Evolutionary conservation across 2,888 invertebrate genomes (phyloP), one percentile per base, ranked within the genome.

Genomic region (Melinopterus prodromus): DNA sequence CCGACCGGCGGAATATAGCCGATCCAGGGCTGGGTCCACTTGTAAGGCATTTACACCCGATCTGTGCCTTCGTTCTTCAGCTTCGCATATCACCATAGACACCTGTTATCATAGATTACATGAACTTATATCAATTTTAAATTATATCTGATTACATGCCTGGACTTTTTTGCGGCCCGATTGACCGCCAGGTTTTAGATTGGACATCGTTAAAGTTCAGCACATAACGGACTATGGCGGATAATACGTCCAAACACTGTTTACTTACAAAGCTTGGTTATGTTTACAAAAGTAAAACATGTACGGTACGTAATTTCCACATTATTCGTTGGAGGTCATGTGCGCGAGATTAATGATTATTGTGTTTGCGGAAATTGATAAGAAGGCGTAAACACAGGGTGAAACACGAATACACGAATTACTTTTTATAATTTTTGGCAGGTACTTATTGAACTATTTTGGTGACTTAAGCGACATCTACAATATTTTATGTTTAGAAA

Each of bases 61-160:
- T 88, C 98, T 93, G 90, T 99, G 99, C 85, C 95, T 93, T 84
- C 95, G 93, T 91, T 99, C 99, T 86, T 97, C 96, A 88, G 98
- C 97, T 90, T 98, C 98, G 85, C 99, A 95, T 87, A 99, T 98
- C 81, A 99, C 98, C 93, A 98, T 99, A 83, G 99, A 99, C 83
- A 99, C 97, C 97, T 74, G 35, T 79, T 76, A 77, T 7, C 6
- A 77, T 69, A 77, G 37, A 77, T 69, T 37, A 76, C 9, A 75
- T 79, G 7, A 26, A n/a, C 6, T 14, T 2, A 75, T 16, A 76
- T 69, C 53, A 75, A 70, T 53, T 16, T 69, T 26, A 77, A 71
- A 16, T 0, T 16, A n/a, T n/a, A 70, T 74, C 35, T 80, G 71
- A 75, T 78, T 78, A 81, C 81, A 76, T 84, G 89, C 89, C 85